Base-by-base conservation (phyloP, 1,140 invertebrate species). In the Tetranychus cinnabarinus region DNA sequence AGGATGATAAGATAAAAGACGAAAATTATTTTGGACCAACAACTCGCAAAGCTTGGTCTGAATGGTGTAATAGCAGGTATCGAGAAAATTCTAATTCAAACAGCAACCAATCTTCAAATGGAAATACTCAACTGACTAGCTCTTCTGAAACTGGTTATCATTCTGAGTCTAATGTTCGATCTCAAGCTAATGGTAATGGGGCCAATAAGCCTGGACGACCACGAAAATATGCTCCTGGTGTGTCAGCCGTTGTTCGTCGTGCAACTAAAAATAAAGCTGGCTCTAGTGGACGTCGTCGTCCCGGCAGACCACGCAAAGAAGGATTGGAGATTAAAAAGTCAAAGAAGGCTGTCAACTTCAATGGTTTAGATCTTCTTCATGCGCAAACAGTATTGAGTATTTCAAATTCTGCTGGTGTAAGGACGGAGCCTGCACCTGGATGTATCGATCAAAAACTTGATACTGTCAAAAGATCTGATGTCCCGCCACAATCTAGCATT, bases 341-440 rank as follows among this genome's bases (percentile, higher is more conserved):
- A 23, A 82, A 81, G 67, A 81, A 80, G 67, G 67, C 76, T 7
- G 77, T 79, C 36, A 80, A 82, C 72, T 88, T 88, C 65, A 82
- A 82, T 62, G 86, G 88, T 31, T 74, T 93, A 58, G 88, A 92
- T 74, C 73, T 91, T 63, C 73, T 95, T 61, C 89, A 95, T 70
- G 87, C 81, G 67, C 83, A 91, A 72, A 93, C 89, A 31, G 73
- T 93, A 56, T 77, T 88, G 3, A 91, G 86, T 67, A 92, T 88
- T 1, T 77, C 80, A 6, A 78, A 46, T 23, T 47, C 45, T 52
- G 45, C 54, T 58, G 46, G 45, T 56, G 56, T 31, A 36, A 37
- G 35, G 15, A 58, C 59, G 45, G 63, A 65, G 60, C 84, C 86
- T 23, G 85, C 86, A 23, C 86, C 85, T 15, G 88, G 88, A 50